These are phyloP conservation scores for Dynastes tityus DNA, from an alignment of 2,888 invertebrate genomes.

Conservation along the genomic window DNA sequence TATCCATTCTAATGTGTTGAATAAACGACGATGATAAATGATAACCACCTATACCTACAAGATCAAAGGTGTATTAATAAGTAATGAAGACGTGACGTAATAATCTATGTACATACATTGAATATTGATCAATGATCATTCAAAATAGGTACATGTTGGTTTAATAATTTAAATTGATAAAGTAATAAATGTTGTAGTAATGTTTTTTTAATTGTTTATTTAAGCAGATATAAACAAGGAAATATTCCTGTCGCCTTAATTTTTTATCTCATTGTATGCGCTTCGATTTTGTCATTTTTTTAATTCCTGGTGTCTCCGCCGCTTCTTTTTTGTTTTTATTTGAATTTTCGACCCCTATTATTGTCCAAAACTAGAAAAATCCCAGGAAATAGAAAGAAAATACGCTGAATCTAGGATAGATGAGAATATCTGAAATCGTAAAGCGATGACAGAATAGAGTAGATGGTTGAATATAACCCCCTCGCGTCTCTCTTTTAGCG, in stretches of 20 bases:
- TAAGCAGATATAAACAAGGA: no score
- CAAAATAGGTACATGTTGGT: not conserved
- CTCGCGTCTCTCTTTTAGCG: constrained; percentile 52
- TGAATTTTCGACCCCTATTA: constrained; percentile 12
- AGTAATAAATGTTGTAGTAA: no score
- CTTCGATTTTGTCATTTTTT: not conserved
- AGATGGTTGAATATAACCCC: constrained; percentile 22
- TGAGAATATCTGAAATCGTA: constrained; percentile 18
- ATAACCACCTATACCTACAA: not conserved
- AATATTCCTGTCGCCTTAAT: not conserved
- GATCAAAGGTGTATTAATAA: constrained; percentile 27
- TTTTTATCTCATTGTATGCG: not conserved
- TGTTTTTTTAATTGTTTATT: no score
- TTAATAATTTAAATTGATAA: no score
- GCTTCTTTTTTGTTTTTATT: not conserved
- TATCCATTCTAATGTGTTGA: constrained; percentile 7
- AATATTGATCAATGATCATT: constrained; percentile 1
- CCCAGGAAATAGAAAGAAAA: constrained; percentile 16
- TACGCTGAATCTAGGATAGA: constrained; percentile 8
- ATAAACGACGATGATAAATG: not conserved
- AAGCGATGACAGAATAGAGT: constrained; percentile 44
- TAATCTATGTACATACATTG: not conserved
- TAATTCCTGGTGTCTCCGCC: not conserved
- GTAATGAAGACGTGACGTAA: constrained; percentile 22
- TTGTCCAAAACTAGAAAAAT: constrained; percentile 26